phyloP scores from a whole-genome alignment of 2,888 invertebrate species.

The Agriopis leucophaearia region DNA sequence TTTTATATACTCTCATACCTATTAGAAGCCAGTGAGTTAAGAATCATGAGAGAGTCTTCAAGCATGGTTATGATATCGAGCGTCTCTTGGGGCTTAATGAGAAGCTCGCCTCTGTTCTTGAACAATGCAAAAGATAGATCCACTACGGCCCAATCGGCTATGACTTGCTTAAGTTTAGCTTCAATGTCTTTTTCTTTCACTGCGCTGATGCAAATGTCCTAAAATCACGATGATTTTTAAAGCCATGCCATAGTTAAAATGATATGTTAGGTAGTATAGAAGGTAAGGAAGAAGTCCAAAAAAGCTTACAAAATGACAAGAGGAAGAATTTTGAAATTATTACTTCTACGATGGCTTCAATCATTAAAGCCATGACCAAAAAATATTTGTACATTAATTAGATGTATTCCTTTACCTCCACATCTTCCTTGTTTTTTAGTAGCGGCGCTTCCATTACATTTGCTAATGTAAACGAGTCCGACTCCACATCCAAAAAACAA shows the following conservation, averaged over 20 bases:
- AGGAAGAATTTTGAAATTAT: no score
- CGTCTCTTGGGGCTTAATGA: conserved; percentile 92
- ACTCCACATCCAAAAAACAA: conserved; percentile 92
- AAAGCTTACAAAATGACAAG: no score
- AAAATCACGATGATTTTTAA: conserved; percentile 26
- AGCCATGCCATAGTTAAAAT: no score
- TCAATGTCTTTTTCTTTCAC: conserved; percentile 97
- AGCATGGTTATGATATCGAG: conserved; percentile 91
- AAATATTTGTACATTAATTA: neutral
- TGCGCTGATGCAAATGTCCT: conserved; percentile 96
- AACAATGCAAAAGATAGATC: conserved; percentile 91
- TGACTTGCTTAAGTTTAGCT: conserved; percentile 93
- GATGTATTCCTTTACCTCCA: conserved; percentile 86
- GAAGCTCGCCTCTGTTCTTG: conserved; percentile 93
- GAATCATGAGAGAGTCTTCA: conserved; percentile 95
- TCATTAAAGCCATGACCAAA: no score
- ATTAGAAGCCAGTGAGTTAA: conserved; percentile 94
- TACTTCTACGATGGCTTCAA: no score
- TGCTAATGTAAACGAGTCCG: conserved; percentile 92
- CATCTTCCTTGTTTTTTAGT: conserved; percentile 93
- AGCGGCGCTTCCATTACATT: conserved; percentile 95
- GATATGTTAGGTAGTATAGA: no score
- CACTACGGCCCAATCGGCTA: conserved; percentile 92
- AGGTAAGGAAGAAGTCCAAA: no score
- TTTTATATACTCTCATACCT: conserved; percentile 76